These are phyloP conservation scores for Grus americana DNA, from an alignment of 2,113 vertebrate genomes.

Conservation along the genomic window DNA sequence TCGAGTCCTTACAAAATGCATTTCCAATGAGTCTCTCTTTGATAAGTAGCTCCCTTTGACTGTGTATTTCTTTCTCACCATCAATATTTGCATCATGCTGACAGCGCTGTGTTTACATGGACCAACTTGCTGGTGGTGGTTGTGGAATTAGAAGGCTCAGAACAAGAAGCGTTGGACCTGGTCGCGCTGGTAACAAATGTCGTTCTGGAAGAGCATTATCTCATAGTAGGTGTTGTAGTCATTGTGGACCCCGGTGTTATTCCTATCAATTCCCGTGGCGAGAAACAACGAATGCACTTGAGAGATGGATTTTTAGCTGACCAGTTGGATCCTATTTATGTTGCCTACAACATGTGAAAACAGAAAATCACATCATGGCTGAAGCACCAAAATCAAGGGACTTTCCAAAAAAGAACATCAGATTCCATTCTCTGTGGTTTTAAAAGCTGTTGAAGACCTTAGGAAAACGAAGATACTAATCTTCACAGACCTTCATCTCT, in stretches of 20 bases:
- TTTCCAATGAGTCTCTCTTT: background rate
- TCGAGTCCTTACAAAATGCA: background rate
- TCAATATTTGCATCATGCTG: background rate
- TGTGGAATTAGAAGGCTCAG: conserved; percentile 92
- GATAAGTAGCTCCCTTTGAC: background rate
- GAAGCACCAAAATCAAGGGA: conserved; percentile 47
- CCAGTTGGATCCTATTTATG: conserved; percentile 96
- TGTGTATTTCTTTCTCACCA: rapidly evolving
- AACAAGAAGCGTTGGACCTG: conserved; percentile 93
- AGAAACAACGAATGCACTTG: conserved; percentile 98
- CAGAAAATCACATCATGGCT: background rate
- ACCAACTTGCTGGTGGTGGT: conserved; percentile 96
- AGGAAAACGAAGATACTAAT: background rate
- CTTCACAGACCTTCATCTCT: background rate
- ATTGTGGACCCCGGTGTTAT: conserved; percentile 94
- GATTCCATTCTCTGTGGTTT: conserved; percentile 12
- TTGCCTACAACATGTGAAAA: conserved; percentile 95
- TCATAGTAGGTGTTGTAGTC: conserved; percentile 94
- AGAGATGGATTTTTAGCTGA: conserved; percentile 94
- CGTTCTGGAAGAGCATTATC: conserved; percentile 93
- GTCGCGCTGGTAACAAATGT: conserved; percentile 92
- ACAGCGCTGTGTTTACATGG: conserved; percentile 97
- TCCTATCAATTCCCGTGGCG: conserved; percentile 94
- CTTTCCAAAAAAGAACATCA: background rate
- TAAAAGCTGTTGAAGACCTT: background rate